These are phyloP conservation scores for Prenolepis imparis DNA, from an alignment of 2,888 invertebrate species.

Conservation along the genomic window DNA sequence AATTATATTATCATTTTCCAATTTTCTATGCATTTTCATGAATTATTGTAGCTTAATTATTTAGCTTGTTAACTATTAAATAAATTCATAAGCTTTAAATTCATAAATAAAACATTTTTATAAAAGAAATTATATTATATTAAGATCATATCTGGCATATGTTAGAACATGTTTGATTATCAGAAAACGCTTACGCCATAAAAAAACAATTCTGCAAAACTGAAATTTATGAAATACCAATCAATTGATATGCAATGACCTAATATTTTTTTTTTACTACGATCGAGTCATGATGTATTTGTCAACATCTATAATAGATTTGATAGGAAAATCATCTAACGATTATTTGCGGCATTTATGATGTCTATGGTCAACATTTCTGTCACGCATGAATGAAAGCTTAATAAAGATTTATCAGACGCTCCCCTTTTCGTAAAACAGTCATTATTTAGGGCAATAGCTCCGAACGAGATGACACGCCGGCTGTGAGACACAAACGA, in stretches of 20 bases:
- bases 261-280: not conserved
- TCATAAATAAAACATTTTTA: not conserved
- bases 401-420: constrained; percentile 35
- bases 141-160: not conserved
- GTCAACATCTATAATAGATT: not conserved
- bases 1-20: too few relatives aligned
- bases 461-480: not conserved
- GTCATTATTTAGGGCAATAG: constrained; percentile 22
- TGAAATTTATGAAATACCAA: not conserved
- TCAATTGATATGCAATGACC: not conserved
- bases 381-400: constrained; percentile 9
- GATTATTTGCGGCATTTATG: constrained; percentile 13
- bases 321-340: not conserved
- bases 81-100: too few relatives aligned
- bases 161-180: not conserved
- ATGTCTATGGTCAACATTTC: not conserved
- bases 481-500: not conserved
- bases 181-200: not conserved
- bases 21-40: not conserved
- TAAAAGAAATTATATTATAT: not conserved
- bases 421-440: constrained; percentile 22
- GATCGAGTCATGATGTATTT: not conserved
- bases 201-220: not conserved
- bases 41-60: too few relatives aligned
- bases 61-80: too few relatives aligned